Base-by-base conservation (phyloP, 2,113 vertebrate genomes). In the Epinephelus moara region DNA sequence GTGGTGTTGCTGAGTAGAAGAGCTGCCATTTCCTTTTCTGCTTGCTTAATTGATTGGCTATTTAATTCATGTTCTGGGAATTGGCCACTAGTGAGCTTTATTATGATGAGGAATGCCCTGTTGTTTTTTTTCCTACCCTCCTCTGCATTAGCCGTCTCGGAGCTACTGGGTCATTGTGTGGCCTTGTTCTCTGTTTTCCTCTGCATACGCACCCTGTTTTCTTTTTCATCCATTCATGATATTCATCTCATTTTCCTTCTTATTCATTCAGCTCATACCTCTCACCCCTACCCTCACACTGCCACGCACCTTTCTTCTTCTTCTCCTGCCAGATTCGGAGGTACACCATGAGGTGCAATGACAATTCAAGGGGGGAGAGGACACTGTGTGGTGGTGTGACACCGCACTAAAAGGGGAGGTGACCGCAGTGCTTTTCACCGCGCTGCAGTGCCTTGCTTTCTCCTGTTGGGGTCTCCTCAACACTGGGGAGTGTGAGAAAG, bases 401-500 rank as follows among this genome's bases (percentile, higher is more conserved):
- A 90, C 91, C 81, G 92, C 94, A 93, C 92, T 89, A 89, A 89
- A 93, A 91, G 90, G 92, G 94, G 93, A 92, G 92, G 91, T 82
- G 91, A 92, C 95, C 94, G 90, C 94, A 94, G 91, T 88, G 89
- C 81, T 89, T 85, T 30, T 83, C 75, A 84, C 81, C 61, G 50
- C 6, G 72, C 68, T 95, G 95, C 93, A 94, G 82, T 95, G 81
- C 87, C 75, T 45, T 49, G 0, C 8, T 90, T 81, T 81, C 74
- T 86, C 93, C 94, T 90, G 91, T 66, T 76, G 93, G 92, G 89
- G 93, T 91, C 94, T 92, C 93, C 82, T 91, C 85, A 73, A 70
- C 84, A 94, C 92, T 60, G 73, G 88, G 82, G 81, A 94, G 81
- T 70, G 78, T 0, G 33, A 15, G 33, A 47, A 66, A 71, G 23